phyloP scores from a whole-genome alignment of 1,140 invertebrate genomes.

The Rhizoglyphus robini region DNA sequence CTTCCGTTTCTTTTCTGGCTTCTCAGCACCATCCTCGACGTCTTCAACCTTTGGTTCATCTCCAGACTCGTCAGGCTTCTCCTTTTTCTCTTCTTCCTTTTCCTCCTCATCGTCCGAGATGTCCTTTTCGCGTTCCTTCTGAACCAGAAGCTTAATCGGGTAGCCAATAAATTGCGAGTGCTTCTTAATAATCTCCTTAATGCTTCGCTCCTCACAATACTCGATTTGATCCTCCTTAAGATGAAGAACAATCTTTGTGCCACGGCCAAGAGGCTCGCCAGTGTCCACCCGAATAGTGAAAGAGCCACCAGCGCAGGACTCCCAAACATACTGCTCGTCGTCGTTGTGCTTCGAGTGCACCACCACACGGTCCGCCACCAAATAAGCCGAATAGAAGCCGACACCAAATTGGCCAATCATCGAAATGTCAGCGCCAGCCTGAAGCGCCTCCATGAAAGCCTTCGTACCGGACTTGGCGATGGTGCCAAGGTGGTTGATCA shows the following conservation, averaged over 20 bases:
- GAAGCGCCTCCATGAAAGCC: conserved; percentile 88
- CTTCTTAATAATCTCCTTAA: conserved; percentile 96
- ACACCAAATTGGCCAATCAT: conserved; percentile 98
- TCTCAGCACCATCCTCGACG: conserved; percentile 56
- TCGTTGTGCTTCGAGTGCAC: conserved; percentile 92
- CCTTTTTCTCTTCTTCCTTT: conserved; percentile 43
- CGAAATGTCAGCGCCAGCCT: conserved; percentile 83
- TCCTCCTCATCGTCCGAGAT: conserved; percentile 59
- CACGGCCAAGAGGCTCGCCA: conserved; percentile 59
- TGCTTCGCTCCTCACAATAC: conserved; percentile 77
- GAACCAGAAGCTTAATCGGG: conserved; percentile 84
- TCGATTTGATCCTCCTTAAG: conserved; percentile 84
- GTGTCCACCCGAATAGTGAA: conserved; percentile 63
- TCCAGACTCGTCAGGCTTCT: conserved; percentile 22
- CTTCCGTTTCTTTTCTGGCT: conserved; percentile 85
- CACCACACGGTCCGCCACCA: conserved; percentile 82
- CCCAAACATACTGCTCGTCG: conserved; percentile 77
- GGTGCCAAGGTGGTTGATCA: conserved; percentile 88
- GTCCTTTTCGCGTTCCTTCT: conserved; percentile 91
- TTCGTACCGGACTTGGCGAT: conserved; percentile 93
- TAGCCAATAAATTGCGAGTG: conserved; percentile 99
- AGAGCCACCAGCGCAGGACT: conserved; percentile 79
- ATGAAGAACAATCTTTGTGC: conserved; percentile 73
- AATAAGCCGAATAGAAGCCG: conserved; percentile 93
- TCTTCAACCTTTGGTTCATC: conserved; percentile 71